These are phyloP conservation scores for Fratercula arctica DNA, from an alignment of 2,797 vertebrate species.

Conservation along the genomic window DNA sequence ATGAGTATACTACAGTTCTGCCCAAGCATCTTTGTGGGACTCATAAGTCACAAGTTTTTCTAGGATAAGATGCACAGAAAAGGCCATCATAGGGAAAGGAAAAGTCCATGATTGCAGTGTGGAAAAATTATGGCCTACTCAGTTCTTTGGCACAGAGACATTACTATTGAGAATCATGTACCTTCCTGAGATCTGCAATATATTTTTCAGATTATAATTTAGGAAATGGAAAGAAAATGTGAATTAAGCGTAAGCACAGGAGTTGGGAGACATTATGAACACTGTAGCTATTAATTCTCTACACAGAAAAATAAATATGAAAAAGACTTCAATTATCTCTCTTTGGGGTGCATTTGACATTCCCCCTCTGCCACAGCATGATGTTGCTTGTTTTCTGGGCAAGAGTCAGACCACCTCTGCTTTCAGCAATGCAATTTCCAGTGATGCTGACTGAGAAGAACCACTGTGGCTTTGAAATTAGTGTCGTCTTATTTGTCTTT, in stretches of 20 bases:
- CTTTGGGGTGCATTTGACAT: conserved; percentile 26
- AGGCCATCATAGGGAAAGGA: neutral
- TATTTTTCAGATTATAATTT: conserved; percentile 15
- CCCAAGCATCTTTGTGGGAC: neutral
- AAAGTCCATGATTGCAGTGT: fast-evolving
- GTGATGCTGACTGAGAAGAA: conserved; percentile 9
- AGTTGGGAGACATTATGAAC: neutral
- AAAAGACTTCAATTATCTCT: conserved; percentile 11
- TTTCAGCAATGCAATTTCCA: conserved; percentile 18
- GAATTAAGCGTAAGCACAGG: neutral
- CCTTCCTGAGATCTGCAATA: neutral
- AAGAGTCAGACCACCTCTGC: conserved; percentile 8
- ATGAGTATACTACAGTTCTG: neutral
- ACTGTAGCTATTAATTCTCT: conserved; percentile 28
- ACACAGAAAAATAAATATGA: conserved; percentile 13
- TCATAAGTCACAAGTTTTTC: fast-evolving
- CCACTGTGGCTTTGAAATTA: conserved; percentile 64
- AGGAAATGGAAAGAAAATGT: neutral
- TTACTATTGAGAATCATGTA: neutral
- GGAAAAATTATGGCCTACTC: neutral
- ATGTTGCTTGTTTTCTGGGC: neutral
- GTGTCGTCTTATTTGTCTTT: conserved; percentile 64
- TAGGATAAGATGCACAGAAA: neutral
- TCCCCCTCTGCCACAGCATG: neutral
- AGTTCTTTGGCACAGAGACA: neutral